Evolutionary conservation across 2,797 vertebrate genomes (phyloP).

Genomic region (Hephaestus fuliginosus): DNA sequence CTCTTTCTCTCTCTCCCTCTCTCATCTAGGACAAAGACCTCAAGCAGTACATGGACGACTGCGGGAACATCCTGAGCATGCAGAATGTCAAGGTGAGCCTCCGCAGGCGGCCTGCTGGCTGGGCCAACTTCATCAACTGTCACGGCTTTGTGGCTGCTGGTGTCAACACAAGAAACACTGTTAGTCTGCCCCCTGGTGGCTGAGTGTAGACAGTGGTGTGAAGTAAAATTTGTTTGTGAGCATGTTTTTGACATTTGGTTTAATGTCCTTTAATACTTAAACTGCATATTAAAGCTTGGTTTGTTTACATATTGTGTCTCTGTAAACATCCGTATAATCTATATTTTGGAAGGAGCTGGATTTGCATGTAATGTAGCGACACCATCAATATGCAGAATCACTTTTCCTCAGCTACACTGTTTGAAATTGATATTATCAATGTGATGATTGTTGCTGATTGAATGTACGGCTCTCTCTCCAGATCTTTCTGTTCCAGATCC

Average conservation of each 20-base stretch:
- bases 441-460: not conserved
- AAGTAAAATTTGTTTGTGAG: not conserved
- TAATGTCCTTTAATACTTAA: not conserved
- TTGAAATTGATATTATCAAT: not conserved
- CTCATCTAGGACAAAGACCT: slow-evolving; percentile 93
- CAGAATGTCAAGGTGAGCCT: slow-evolving; percentile 95
- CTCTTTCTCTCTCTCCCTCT: not conserved
- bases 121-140: slow-evolving; percentile 51
- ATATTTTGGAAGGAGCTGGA: not conserved
- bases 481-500: slow-evolving; percentile 87
- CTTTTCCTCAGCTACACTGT: not conserved
- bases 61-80: slow-evolving; percentile 97
- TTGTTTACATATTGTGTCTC: not conserved
- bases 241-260: not conserved
- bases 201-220: not conserved
- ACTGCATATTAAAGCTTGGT: not conserved
- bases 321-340: not conserved
- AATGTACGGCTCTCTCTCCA: slow-evolving; percentile 45
- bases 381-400: not conserved
- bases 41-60: slow-evolving; percentile 98
- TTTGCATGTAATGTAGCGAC: not conserved
- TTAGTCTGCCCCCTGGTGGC: slow-evolving; percentile 75
- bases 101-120: slow-evolving; percentile 43
- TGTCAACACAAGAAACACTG: slow-evolving; percentile 29
- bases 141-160: slow-evolving; percentile 30